Conservation (phyloP, 2,113 vertebrate species). For the Muscicapa adusta region DNA sequence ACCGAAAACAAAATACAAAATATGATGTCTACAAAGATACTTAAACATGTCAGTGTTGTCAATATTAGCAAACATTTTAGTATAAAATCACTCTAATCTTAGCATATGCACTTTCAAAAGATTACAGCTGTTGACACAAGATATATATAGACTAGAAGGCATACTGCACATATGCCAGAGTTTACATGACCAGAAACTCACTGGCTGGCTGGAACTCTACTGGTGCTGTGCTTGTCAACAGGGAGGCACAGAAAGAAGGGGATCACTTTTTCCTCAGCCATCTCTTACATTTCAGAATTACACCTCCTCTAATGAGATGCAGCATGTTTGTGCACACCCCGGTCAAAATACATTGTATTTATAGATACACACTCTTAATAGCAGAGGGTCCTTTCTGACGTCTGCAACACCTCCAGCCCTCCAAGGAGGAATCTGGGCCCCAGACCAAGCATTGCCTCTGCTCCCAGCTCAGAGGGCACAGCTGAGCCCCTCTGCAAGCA, state of each 20-base stretch:
- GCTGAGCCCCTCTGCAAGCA: not conserved
- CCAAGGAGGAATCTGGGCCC: accelerated
- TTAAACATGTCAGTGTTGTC: not conserved
- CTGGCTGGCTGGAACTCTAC: not conserved
- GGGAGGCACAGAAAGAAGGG: not conserved
- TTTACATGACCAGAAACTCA: not conserved
- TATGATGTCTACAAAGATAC: not conserved
- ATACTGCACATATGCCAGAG: not conserved
- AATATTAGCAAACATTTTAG: not conserved
- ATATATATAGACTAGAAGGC: not conserved
- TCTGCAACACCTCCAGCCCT: not conserved
- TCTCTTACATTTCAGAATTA: not conserved
- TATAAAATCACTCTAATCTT: not conserved
- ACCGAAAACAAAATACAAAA: slow-evolving; percentile 48
- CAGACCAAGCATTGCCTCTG: not conserved
- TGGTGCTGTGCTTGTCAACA: not conserved
- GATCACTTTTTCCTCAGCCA: not conserved
- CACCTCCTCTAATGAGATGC: not conserved
- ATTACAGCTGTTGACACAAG: not conserved
- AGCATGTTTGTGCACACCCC: not conserved
- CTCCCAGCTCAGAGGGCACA: not conserved
- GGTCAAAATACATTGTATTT: not conserved
- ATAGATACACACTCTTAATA: not conserved
- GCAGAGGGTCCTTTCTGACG: not conserved
- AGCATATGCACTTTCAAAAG: not conserved